phyloP scores from a whole-genome alignment of 53 echinoderm and acorn worm species.

The Stichopus horrens region DNA sequence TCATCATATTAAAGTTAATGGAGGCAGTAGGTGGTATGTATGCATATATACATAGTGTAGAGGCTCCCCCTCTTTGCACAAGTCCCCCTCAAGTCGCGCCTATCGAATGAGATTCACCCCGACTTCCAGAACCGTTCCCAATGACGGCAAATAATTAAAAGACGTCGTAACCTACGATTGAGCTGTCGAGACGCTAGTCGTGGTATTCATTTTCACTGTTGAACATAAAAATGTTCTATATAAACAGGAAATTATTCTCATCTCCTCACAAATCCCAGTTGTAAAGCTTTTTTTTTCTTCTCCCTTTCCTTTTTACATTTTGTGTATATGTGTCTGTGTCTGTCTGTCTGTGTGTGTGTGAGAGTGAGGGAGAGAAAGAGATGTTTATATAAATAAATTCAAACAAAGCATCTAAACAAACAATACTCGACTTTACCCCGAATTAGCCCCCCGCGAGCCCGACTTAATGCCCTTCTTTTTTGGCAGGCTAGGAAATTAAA shows the following conservation, averaged over 20 bases:
- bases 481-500: not conserved
- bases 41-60: no score
- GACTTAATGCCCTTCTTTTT: constrained; percentile 18
- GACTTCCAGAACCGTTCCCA: not conserved
- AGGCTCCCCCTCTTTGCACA: not conserved
- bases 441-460: not conserved
- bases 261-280: constrained; percentile 20
- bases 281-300: not conserved
- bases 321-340: no score
- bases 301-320: no score
- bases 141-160: constrained; percentile 12
- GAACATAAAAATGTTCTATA: constrained; percentile 43
- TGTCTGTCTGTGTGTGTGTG: no score
- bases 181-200: not conserved
- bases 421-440: not conserved
- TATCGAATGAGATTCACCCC: constrained; percentile 16
- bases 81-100: not conserved
- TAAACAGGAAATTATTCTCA: constrained; percentile 44
- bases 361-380: no score
- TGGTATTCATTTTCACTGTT: constrained; percentile 20
- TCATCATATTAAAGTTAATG: no score
- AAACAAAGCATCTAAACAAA: not conserved
- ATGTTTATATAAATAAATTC: constrained; percentile 35
- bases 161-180: not conserved
- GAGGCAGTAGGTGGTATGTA: no score